A percentile compares a stretch with the other conserved stretches of the same genome.
Conservation (phyloP, 2,113 vertebrate species). For the Eolophus roseicapilla region DNA sequence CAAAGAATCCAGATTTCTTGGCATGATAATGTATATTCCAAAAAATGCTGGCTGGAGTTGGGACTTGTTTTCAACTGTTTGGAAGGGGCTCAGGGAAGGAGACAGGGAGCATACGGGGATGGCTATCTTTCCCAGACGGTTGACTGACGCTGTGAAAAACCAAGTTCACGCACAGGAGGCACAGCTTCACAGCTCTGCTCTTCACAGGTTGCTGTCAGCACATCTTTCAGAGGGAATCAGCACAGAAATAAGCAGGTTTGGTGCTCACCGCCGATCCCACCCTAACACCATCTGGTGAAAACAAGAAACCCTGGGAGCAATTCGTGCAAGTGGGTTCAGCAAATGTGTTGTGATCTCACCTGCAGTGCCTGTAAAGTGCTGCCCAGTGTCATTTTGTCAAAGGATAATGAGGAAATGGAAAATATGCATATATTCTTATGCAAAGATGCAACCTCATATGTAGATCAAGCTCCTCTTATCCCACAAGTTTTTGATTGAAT, state of each 20-base stretch:
- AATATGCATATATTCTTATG: not conserved
- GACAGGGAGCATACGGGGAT: conserved; percentile 27
- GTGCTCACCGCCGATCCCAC: not conserved
- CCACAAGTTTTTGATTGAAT: not conserved
- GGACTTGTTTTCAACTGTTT: conserved; percentile 36
- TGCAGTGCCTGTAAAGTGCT: not conserved
- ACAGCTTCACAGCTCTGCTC: conserved; percentile 40
- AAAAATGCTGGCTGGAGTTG: not conserved
- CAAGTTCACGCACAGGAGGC: conserved; percentile 36
- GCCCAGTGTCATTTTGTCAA: not conserved
- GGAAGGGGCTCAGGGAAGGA: not conserved
- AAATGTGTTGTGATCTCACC: not conserved
- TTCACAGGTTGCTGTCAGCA: conserved; percentile 51
- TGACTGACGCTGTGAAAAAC: conserved; percentile 54
- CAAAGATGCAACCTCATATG: not conserved
- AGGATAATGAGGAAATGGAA: not conserved
- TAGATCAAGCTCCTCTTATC: not conserved
- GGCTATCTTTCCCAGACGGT: conserved; percentile 41
- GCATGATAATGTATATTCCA: not conserved
- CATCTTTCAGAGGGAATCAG: not conserved
- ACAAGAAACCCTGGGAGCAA: not conserved
- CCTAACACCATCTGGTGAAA: conserved; percentile 49
- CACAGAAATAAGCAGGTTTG: conserved; percentile 35
- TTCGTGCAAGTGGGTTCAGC: not conserved
- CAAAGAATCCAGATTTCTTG: not conserved